Evolutionary conservation across 2,113 vertebrate species (phyloP).

Genomic region (Melanotaenia duboulayi): DNA sequence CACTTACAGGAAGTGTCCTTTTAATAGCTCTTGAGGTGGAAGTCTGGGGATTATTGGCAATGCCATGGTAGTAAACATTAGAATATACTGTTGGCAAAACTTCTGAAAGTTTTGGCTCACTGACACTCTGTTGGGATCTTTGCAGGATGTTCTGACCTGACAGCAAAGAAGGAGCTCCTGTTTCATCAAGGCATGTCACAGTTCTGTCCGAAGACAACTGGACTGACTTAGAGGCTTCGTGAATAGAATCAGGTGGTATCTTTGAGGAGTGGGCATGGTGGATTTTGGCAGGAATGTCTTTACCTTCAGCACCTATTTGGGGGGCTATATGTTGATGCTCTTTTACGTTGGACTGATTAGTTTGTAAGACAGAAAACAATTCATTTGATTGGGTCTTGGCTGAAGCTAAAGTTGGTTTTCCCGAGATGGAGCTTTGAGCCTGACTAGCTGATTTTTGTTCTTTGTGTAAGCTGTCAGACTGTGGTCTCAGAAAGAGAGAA

Average conservation of each 20-base stretch:
- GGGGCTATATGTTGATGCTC: conserved; percentile 63
- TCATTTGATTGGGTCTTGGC: conserved; percentile 55
- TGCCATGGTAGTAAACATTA: conserved; percentile 71
- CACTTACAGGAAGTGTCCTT: conserved; percentile 84
- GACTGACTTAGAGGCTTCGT: conserved; percentile 49
- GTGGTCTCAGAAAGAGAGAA: conserved; percentile 83
- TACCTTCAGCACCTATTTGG: conserved; percentile 52
- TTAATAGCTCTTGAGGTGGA: conserved; percentile 82
- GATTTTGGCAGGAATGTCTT: conserved; percentile 67
- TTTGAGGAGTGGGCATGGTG: conserved; percentile 71
- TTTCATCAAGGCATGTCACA: conserved; percentile 55
- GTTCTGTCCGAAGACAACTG: conserved; percentile 40
- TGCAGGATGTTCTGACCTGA: conserved; percentile 73
- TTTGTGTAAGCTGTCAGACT: conserved; percentile 67
- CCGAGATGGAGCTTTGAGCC: conserved; percentile 50
- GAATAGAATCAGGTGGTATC: conserved; percentile 43
- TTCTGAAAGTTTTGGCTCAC: conserved; percentile 79
- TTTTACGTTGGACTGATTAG: conserved; percentile 69
- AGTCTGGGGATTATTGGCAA: conserved; percentile 66
- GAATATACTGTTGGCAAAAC: conserved; percentile 67
- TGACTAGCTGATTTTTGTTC: conserved; percentile 55
- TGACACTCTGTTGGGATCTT: conserved; percentile 71
- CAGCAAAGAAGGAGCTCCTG: conserved; percentile 59
- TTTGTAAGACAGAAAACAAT: conserved; percentile 64
- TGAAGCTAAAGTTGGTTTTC: conserved; percentile 37